Evolutionary conservation across 2,113 vertebrate genomes (phyloP).

Genomic region (Struthidea cinerea): DNA sequence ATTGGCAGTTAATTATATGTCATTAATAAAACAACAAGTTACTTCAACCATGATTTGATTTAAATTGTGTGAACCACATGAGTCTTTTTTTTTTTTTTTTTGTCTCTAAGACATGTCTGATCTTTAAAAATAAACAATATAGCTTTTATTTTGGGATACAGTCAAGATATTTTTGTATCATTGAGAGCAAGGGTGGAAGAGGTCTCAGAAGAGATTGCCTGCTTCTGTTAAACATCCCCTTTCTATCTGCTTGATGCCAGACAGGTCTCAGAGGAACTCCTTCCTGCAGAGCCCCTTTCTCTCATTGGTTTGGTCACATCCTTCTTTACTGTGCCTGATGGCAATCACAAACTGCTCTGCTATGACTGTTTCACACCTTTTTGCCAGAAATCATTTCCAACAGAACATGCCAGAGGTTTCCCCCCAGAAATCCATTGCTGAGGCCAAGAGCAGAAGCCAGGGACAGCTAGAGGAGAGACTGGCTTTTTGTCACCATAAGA

Average conservation of each 20-base stretch:
- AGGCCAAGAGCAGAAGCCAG: not conserved
- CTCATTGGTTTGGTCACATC: not conserved
- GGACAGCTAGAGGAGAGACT: not conserved
- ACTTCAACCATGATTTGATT: not conserved
- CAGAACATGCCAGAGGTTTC: not conserved
- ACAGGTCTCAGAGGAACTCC: not conserved
- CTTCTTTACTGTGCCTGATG: not conserved
- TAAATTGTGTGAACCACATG: not conserved
- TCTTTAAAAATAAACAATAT: not conserved
- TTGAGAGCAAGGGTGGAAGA: not conserved
- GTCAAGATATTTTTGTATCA: not conserved
- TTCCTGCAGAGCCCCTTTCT: not conserved
- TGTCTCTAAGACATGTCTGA: not conserved
- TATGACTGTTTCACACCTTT: not conserved
- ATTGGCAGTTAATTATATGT: not conserved
- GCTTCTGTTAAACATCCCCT: not conserved
- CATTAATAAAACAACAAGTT: not conserved
- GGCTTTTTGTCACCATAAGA: not conserved
- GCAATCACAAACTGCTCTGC: not conserved
- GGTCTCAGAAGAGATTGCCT: not conserved
- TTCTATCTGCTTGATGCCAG: not conserved
- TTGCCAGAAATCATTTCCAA: not conserved
- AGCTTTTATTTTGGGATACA: not conserved
- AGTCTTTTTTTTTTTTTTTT: too few species aligned
- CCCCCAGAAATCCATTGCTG: not conserved